Evolutionary conservation across 2,797 vertebrate species (phyloP), one percentile per base, ranked within the genome.

Genomic region (Acanthis flammea): DNA sequence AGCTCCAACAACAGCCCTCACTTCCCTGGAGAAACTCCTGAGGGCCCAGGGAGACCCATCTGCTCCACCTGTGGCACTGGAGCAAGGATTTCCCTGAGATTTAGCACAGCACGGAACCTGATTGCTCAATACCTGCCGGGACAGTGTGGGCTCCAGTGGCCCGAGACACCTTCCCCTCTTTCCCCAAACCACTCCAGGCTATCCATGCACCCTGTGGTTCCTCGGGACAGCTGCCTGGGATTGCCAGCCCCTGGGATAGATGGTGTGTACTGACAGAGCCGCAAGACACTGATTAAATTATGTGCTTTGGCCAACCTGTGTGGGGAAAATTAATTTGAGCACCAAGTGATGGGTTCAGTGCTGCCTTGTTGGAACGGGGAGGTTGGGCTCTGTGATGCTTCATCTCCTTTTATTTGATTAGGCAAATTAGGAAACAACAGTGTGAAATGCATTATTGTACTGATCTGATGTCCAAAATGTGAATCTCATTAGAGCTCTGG

Each of bases 381-480:
- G 94, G 95, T 41, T 67, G 96, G 92, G 86, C 84, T 95, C 54
- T n/a, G 86, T 94, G 92, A 96, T 93, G 94, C 94, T 88, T 93
- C 90, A 91, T 93, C 92, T 96, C 86, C 92, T 93, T 91, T 96
- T 88, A 97, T 95, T 95, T 94, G 95, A 96, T 97, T 96, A 96
- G 87, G 90, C 90, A 95, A 95, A 97, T 97, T 92, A 96, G 83
- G 94, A 94, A 96, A 97, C 94, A 97, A 93, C 91, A 80, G 91
- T 97, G 92, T 96, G 94, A 97, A 96, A 97, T 96, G 92, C 88
- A 93, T 96, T 96, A 86, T 71, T 96, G 92, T 86, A 88, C 82
- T 71, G 86, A 91, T 76, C 60, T 24, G 42, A 91, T 86, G 86
- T 94, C 93, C 92, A 96, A 95, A 96, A 94, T 21, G 67, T 83